Base-by-base conservation (phyloP, 2,888 invertebrate species). In the Tromatobia lineatoria region DNA sequence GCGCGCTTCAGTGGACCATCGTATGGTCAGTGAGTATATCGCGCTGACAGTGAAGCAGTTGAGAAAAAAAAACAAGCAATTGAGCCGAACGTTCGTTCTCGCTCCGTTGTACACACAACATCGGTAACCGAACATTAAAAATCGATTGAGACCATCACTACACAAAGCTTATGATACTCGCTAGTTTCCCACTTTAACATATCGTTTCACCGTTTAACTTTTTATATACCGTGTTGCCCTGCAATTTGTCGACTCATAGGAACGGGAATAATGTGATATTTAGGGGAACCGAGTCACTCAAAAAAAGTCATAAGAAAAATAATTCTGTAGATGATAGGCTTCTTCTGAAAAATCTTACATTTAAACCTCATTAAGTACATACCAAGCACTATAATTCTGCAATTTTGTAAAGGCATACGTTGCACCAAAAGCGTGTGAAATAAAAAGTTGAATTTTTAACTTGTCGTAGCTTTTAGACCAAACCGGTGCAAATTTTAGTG, bases 141-240 rank as follows among this genome's bases (percentile, higher is more conserved):
- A 76, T 76, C 81, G 81, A 81, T 81, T 81, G 70, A 64, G 81
- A 70, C 34, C 81, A 54, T 8, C 42, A 34, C 13, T 23, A 57
- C 38, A 64, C 69, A 75, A 69, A 75, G 38, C 20, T 18, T 34
- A 29, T 29, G 29, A 29, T 29, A 20, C 18, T 34, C 54, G 38
- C 18, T 34, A 8, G 10, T 25, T 29, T 29, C 52, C 34, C 29
- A n/a, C 29, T 69, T 50, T 20, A 70, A 57, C 1, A 57, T 57
- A 54, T 70, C 29, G 50, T 69, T 50, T 69, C 34, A 52, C 20
- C 50, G 29, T 50, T 50, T 18, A 50, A 52, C 52, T 52, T 52
- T 52, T 52, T 52, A 52, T 52, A 52, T 52, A 45, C 11, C 45
- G 13, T 15, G 15, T 45, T 45, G 45, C 45, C 45, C 45, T 45